Evolutionary conservation across 2,113 vertebrate genomes (phyloP), one percentile per base, ranked within the genome.

Genomic region (Tretioscincus oriximinensis): DNA sequence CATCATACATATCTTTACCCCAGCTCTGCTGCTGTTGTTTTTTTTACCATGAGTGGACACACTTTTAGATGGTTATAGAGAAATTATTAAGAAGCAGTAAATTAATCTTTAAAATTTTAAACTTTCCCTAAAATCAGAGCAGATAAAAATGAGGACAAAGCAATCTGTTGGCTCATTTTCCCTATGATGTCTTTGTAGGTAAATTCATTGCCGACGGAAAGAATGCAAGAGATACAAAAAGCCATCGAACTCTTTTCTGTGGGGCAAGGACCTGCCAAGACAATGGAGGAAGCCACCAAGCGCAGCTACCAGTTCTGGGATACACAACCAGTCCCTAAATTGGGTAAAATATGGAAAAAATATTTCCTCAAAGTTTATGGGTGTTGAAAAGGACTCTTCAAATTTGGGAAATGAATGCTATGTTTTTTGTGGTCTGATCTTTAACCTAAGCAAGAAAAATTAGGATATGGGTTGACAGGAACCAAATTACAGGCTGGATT

Each of bases 271-370:
- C 98, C 98, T 82, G 98, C 98, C 92, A 99, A 99, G 92, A 99
- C 98, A 83, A 98, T 99, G 98, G 98, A 99, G 88, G 98, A 99
- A 89, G 98, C 98, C 26, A 98, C 94, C 90, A 97, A 98, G 82
- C 96, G 98, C 88, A 99, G 97, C 94, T 99, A 99, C 90, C 98
- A 99, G 93, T 99, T 99, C 95, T 99, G 98, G 98, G 98, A 99
- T 93, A 99, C 98, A 0, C 98, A 99, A 88, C 98, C 98, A 0
- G 98, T 99, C 75, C 98, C 98, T 85, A 99, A 99, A 86, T 91
- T 99, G 71, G 98, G 98, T 99, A 94, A 0, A 93, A 72, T 76
- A 66, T 80, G n/a, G 49, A n/a, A 22, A 21, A 0, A 18, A 4
- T 61, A 1, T n/a, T 18, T 22, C 24, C 10, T 31, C 14, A 45